phyloP scores from a whole-genome alignment of 2,888 invertebrate genomes.

The Tenthredo mesomela region DNA sequence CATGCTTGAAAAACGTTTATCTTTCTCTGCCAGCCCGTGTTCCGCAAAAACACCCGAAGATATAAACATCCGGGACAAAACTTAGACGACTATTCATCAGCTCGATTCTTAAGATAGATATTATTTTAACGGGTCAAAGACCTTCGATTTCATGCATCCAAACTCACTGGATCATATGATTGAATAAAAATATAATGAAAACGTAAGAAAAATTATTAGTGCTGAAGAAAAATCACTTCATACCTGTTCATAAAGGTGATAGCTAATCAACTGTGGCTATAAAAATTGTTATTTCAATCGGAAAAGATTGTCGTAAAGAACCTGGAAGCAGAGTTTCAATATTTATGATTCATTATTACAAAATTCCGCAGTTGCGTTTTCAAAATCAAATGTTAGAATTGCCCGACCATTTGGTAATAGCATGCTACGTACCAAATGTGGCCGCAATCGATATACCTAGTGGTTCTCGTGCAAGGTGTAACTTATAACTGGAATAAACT shows the following conservation, averaged over 20 bases:
- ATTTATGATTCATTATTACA: not conserved
- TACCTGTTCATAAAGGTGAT: not conserved
- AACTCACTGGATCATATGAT: not conserved
- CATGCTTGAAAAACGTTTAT: constrained; percentile 39
- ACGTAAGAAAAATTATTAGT: not conserved
- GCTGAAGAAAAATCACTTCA: not conserved
- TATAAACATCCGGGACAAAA: constrained; percentile 43
- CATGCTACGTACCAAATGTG: constrained; percentile 12
- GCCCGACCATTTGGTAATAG: not conserved
- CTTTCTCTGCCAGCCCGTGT: not conserved
- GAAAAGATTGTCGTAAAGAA: not conserved
- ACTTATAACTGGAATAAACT: constrained; percentile 31
- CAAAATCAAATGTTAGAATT: constrained; percentile 17
- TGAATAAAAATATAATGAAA: not conserved
- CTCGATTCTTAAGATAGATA: not conserved
- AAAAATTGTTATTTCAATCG: not conserved
- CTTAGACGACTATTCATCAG: constrained; percentile 25
- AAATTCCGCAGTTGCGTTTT: not conserved
- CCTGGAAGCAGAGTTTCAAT: not conserved
- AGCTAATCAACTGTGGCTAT: not conserved
- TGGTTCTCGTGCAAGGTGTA: constrained; percentile 11
- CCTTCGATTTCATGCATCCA: not conserved
- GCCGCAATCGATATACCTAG: not conserved
- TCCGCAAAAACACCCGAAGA: constrained; percentile 32
- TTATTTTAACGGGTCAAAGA: not conserved